Percentiles rank a stretch among this genome's conserved stretches.
Conservation (phyloP, 2,888 invertebrate genomes). For the Orthosia cruda region DNA sequence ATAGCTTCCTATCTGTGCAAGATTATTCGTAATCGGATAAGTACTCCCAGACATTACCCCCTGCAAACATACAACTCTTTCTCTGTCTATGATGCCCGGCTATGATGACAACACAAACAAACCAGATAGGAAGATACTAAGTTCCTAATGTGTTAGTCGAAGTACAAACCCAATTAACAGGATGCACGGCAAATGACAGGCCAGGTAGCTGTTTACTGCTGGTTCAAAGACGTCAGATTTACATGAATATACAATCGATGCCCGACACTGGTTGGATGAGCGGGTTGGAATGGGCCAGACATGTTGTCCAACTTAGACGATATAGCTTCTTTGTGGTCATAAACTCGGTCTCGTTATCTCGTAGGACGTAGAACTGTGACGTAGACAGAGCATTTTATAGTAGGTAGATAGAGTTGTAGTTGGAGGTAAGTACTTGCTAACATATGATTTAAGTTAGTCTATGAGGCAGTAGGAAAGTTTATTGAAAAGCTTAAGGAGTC, state of each 20-base stretch:
- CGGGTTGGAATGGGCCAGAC: not conserved
- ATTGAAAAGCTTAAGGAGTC: not conserved
- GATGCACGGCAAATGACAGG: slow-evolving; percentile 5
- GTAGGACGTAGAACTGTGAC: not conserved
- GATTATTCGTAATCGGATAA: not conserved
- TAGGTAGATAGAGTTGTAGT: not conserved
- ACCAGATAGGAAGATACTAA: slow-evolving; percentile 7
- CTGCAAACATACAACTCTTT: not conserved
- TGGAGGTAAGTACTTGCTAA: not conserved
- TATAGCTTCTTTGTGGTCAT: slow-evolving; percentile 15
- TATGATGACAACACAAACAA: not conserved
- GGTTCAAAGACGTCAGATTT: slow-evolving; percentile 48
- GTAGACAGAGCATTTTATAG: not conserved
- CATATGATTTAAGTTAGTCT: not conserved
- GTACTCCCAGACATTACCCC: not conserved
- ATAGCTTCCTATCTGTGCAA: not conserved
- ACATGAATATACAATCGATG: slow-evolving; percentile 61
- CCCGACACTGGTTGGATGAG: slow-evolving; percentile 17
- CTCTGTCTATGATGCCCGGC: not conserved
- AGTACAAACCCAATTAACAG: slow-evolving; percentile 44
- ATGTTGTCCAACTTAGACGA: slow-evolving; percentile 4
- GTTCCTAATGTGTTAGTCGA: slow-evolving; percentile 23
- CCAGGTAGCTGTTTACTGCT: slow-evolving; percentile 42
- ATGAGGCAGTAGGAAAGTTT: no score
- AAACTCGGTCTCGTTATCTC: slow-evolving; percentile 3